These are phyloP conservation scores for Heteromormyrus szaboi DNA, from an alignment of 2,797 vertebrate species.

Conservation along the genomic window DNA sequence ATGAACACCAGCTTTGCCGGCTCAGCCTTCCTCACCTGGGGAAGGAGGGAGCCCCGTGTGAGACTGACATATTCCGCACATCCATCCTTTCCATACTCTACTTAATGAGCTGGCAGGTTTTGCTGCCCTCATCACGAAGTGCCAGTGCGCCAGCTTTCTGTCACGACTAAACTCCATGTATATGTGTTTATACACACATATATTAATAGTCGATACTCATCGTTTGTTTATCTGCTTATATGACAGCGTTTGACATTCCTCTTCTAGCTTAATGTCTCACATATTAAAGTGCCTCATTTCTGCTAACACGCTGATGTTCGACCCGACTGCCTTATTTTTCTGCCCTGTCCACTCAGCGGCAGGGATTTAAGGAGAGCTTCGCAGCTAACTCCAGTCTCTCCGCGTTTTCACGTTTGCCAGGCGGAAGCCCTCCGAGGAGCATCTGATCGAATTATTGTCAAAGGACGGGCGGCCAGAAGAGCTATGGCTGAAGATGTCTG, in stretches of 20 bases:
- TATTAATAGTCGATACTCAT: background rate
- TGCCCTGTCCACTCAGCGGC: background rate
- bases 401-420: background rate
- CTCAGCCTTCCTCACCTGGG: conserved; percentile 60
- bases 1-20: conserved; percentile 82
- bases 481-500: background rate
- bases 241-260: background rate
- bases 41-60: background rate
- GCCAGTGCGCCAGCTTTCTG: background rate
- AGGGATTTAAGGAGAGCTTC: background rate
- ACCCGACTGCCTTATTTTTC: background rate
- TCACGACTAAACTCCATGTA: background rate
- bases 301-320: background rate
- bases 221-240: background rate
- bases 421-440: background rate
- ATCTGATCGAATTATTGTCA: background rate
- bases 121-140: background rate
- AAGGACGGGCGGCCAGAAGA: background rate
- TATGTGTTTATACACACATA: background rate
- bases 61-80: background rate
- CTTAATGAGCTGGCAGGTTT: background rate
- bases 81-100: background rate
- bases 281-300: background rate
- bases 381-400: background rate
- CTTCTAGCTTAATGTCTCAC: background rate